Evolutionary conservation across 2,888 invertebrate species (phyloP), one percentile per base, ranked within the genome.

Genomic region (Therioaphis trifolii): DNA sequence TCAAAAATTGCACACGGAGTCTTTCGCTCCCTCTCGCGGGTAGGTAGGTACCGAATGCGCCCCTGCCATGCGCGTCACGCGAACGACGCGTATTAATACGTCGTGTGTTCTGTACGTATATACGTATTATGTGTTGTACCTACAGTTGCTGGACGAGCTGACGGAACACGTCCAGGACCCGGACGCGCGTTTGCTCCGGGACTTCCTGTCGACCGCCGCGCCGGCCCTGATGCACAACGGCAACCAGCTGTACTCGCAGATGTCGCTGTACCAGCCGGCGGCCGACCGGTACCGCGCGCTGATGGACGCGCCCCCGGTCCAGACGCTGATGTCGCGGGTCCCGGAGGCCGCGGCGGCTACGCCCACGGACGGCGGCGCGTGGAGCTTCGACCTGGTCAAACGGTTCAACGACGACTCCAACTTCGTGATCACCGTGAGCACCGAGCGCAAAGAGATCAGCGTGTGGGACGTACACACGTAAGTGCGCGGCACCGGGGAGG

Each of bases 191-290:
- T 74, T 82, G 18, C 74, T 82, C 2, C 63, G n/a, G 24, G 63
- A 66, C 21, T 82, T 82, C n/a, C 29, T 82, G 40, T 35, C 52
- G 1, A n/a, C 40, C n/a, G 72, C 61, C 12, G n/a, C 74, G 24
- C 91, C 91, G 87, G 93, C 94, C 21, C 89, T 96, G 79, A 93
- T 93, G 87, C 94, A 94, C 86, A 96, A 96, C 88, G 94, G 95
- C 49, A 91, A 93, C 87, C 96, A 96, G 89, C 93, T 96, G 87
- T 94, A 93, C 87, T 92, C 95, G 4, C 92, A 95, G 18, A 82
- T 82, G 82, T 74, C 82, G 4, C n/a, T 82, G 72, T 52, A 74
- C 40, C 35, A 46, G 4, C 49, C 74, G n/a, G 24, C 66, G 9
- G 74, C 46, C 0, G 52, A 82, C 15, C 24, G 49, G 24, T 82